These are phyloP conservation scores for Rotaria macrura DNA, from an alignment of 2,888 invertebrate species.

Conservation along the genomic window DNA sequence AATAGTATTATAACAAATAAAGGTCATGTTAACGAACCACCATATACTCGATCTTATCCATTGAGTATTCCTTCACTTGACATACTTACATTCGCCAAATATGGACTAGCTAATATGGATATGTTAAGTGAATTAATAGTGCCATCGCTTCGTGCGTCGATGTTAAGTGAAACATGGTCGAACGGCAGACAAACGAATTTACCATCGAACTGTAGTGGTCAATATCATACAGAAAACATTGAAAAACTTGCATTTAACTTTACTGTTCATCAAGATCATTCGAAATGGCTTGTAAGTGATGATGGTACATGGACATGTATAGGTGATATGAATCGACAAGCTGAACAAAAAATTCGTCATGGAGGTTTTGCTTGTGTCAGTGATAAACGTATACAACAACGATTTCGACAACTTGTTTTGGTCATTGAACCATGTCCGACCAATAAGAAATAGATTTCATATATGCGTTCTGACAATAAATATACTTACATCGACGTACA, in stretches of 20 bases:
- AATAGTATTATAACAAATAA: neutral
- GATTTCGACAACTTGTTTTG: neutral
- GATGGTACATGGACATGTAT: conserved; percentile 24
- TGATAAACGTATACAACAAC: neutral
- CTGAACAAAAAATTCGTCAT: conserved; percentile 19
- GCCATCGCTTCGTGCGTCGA: neutral
- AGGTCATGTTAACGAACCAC: neutral
- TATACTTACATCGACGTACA: no score
- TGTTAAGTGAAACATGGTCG: conserved; percentile 22
- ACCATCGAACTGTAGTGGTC: conserved; percentile 2
- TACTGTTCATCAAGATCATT: conserved; percentile 28
- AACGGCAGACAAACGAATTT: neutral
- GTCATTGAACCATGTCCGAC: neutral
- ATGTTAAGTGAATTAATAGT: conserved; percentile 9
- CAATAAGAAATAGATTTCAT: neutral
- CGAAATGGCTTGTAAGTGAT: conserved; percentile 25
- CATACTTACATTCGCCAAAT: neutral
- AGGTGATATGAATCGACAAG: conserved; percentile 33
- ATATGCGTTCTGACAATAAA: no score
- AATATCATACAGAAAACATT: conserved; percentile 19
- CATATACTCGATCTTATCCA: neutral
- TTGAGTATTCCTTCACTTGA: neutral
- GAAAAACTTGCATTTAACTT: conserved; percentile 14
- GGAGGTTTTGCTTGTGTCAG: conserved; percentile 28
- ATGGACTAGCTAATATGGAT: neutral